A percentile compares a stretch with the other conserved stretches of the same genome.
These are phyloP conservation scores for Paragorgia papillata DNA, from an alignment of 92 coral and sea anemone species.

Conservation along the genomic window DNA sequence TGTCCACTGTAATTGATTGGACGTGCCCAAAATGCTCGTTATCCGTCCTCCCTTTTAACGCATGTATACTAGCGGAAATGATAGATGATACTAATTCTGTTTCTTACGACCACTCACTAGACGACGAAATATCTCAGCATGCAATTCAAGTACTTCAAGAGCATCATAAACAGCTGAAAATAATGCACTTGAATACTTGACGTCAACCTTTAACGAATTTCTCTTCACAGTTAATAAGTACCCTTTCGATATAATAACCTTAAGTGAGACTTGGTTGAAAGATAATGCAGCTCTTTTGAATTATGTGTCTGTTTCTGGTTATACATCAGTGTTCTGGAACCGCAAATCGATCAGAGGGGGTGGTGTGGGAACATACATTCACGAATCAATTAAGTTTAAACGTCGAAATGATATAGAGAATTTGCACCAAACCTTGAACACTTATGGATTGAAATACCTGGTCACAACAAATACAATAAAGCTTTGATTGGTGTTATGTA, in stretches of 20 bases:
- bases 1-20: constrained; percentile 28
- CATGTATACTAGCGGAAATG: not conserved
- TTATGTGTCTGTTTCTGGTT: constrained; percentile 41
- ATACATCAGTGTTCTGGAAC: constrained; percentile 45
- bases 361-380: constrained; percentile 52
- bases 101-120: constrained; percentile 3
- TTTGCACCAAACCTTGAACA: constrained; percentile 58
- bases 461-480: constrained; percentile 57
- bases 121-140: too few relatives aligned
- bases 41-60: constrained; percentile 36
- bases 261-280: constrained; percentile 34
- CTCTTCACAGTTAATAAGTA: constrained; percentile 6
- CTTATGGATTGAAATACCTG: constrained; percentile 55
- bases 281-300: constrained; percentile 37
- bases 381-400: constrained; percentile 48
- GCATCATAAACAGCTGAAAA: not conserved
- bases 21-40: constrained; percentile 34
- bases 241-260: constrained; percentile 21
- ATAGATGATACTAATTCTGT: not conserved
- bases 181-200: constrained; percentile 38
- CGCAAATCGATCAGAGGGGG: constrained; percentile 56
- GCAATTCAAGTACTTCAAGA: constrained; percentile 3
- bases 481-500: constrained; percentile 47
- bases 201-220: constrained; percentile 34
- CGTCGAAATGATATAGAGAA: constrained; percentile 48